These are phyloP conservation scores for Drosophila bunnanda DNA, from an alignment of 2,888 invertebrate species.

Conservation along the genomic window DNA sequence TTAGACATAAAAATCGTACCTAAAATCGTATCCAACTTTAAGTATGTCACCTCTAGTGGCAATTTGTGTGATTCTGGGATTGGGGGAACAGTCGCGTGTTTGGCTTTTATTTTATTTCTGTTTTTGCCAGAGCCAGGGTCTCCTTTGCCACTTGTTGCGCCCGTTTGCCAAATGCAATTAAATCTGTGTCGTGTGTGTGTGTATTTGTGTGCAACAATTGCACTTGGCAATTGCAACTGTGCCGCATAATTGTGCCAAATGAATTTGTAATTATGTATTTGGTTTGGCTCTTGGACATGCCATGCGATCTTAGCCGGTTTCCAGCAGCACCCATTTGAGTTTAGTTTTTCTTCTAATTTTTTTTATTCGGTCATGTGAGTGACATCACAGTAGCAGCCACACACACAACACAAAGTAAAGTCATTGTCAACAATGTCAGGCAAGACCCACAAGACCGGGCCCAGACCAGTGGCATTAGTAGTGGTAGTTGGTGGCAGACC, in stretches of 20 bases:
- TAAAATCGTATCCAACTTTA: not conserved
- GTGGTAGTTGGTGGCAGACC: conserved; percentile 10
- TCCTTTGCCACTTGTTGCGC: conserved; percentile 65
- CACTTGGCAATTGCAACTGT: conserved; percentile 58
- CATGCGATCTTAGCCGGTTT: conserved; percentile 62
- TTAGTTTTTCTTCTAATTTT: conserved; percentile 18
- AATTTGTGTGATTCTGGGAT: conserved; percentile 14
- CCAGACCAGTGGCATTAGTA: conserved; percentile 2
- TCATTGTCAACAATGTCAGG: conserved; percentile 58
- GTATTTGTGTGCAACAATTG: conserved; percentile 36
- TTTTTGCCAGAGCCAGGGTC: conserved; percentile 16
- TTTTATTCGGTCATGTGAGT: conserved; percentile 66
- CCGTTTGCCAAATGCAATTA: conserved; percentile 77
- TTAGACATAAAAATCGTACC: too few relatives aligned
- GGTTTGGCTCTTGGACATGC: conserved; percentile 43
- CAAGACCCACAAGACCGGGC: conserved; percentile 41
- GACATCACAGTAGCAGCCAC: conserved; percentile 67
- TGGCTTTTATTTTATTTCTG: conserved; percentile 29
- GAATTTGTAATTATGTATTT: conserved; percentile 76
- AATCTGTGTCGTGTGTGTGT: conserved; percentile 67
- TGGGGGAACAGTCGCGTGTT: conserved; percentile 52
- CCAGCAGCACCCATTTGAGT: conserved; percentile 25
- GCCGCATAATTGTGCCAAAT: conserved; percentile 80
- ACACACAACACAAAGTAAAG: conserved; percentile 47
- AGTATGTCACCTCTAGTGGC: conserved; percentile 11